A percentile compares a stretch with the other conserved stretches of the same genome.
Evolutionary conservation across 2,797 vertebrate species (phyloP).

Genomic region (Momotus momota): DNA sequence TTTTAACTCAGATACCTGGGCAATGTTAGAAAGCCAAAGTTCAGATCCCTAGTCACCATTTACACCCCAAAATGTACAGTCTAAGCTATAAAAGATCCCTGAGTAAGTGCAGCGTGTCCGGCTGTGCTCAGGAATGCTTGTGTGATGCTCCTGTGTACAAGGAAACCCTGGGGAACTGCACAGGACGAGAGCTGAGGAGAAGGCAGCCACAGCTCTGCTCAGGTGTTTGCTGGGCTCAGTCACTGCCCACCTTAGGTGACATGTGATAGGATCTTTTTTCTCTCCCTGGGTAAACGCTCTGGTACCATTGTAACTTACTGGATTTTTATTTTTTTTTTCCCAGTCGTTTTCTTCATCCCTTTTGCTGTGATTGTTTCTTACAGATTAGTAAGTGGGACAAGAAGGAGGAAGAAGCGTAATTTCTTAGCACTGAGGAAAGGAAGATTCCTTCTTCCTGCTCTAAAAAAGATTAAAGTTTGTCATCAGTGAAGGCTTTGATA

Average conservation of each 20-base stretch:
- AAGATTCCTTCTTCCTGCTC: neutral
- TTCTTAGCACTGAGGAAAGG: neutral
- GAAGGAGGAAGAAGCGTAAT: neutral
- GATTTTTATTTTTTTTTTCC: fast-evolving
- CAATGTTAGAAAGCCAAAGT: neutral
- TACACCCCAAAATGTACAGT: neutral
- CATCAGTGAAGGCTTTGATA: neutral
- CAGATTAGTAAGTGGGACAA: neutral
- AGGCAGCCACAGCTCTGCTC: fast-evolving
- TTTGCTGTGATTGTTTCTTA: neutral
- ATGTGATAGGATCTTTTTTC: fast-evolving
- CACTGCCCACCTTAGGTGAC: neutral
- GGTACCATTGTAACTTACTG: neutral
- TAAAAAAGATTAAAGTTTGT: neutral
- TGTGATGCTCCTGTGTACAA: neutral
- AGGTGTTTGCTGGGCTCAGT: neutral
- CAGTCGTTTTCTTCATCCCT: neutral
- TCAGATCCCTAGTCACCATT: neutral
- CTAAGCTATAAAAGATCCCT: fast-evolving
- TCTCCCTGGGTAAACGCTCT: fast-evolving
- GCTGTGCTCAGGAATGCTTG: neutral
- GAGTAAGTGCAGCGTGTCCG: neutral
- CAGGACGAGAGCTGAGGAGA: neutral
- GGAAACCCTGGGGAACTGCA: neutral
- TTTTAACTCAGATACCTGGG: neutral